Percentiles rank a stretch among this genome's conserved stretches.
Conservation (phyloP, 2,113 vertebrate genomes). For the Hydropotes inermis region DNA sequence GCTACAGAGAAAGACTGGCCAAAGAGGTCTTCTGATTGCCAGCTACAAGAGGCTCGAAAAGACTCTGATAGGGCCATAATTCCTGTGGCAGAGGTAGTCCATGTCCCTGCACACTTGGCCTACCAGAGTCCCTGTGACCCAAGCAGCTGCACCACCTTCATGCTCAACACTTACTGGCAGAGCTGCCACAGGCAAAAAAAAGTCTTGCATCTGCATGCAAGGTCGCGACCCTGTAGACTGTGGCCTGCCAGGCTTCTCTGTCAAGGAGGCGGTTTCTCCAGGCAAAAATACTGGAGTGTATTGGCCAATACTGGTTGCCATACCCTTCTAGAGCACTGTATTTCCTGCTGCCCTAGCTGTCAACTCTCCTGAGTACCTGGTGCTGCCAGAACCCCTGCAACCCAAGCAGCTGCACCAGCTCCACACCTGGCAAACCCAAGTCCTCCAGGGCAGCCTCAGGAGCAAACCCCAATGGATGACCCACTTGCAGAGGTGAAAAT, state of each 20-base stretch:
- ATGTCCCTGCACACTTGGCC: neutral
- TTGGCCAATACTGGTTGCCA: neutral
- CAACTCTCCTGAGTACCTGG: neutral
- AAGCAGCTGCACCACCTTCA: neutral
- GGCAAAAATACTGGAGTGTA: neutral
- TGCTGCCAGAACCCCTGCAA: neutral
- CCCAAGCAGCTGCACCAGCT: neutral
- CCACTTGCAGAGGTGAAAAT: neutral
- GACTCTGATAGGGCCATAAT: neutral
- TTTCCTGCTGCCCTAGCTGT: neutral
- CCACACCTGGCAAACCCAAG: neutral
- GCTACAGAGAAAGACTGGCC: neutral
- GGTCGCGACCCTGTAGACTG: neutral
- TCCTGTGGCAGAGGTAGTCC: neutral
- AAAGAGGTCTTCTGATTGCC: neutral
- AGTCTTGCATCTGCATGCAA: neutral
- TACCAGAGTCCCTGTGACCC: rapidly evolving
- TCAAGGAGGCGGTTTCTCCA: neutral
- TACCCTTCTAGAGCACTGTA: neutral
- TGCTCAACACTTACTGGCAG: neutral
- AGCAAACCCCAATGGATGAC: neutral
- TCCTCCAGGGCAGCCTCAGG: neutral
- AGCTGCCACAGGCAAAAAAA: neutral
- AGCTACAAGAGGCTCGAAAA: neutral
- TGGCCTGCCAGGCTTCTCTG: neutral